Base-by-base conservation (phyloP, 2,888 invertebrate species). In the Drosophila tanythrix region DNA sequence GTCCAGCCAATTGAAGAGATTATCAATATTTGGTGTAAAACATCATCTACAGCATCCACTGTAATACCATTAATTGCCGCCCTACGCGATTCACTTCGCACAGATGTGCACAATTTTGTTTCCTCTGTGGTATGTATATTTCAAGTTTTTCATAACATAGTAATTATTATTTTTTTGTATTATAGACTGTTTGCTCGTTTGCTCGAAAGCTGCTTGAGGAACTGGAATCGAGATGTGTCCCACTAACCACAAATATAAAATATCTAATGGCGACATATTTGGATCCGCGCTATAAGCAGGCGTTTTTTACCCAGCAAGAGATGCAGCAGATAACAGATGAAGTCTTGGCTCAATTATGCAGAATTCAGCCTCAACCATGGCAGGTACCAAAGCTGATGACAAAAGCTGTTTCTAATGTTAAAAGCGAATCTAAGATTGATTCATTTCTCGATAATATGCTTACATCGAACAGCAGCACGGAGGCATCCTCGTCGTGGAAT, bases 1-100 rank as follows among this genome's bases (percentile, higher is more conserved):
- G 67, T 83, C 27, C 84, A 83, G 62, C 87, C 83, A 10, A 74
- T 75, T 43, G 84, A 83, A 25, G 87, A 87, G 55, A 87, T 81
- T 25, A 62, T 87, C 0, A 69, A 60, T 35, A 87, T 87, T 33
- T 83, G 82, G 83, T 65, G 63, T 18, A 57, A 74, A n/a, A 35
- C 59, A 3, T 43, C 58, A 0, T 48, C 76, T 13, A 70, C 71
- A 18, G 81, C 84, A 3, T 81, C 83, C 8, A 83, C 83, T 10
- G 75, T 83, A 11, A 83, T 83, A 27, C 87, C 83, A 3, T 35
- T 83, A 1, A 68, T 87, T 15, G 84, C 87, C 25, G 87, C 87
- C 2, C 21, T 83, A 5, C 70, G 74, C 7, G 84, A 83, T 63
- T 83, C 83, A 0, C 76, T 83, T 4, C 70, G 75, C 50, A 72